Evolutionary conservation across 2,113 vertebrate species (phyloP), one percentile per base, ranked within the genome.

Genomic region (Ancistrus triradiatus): DNA sequence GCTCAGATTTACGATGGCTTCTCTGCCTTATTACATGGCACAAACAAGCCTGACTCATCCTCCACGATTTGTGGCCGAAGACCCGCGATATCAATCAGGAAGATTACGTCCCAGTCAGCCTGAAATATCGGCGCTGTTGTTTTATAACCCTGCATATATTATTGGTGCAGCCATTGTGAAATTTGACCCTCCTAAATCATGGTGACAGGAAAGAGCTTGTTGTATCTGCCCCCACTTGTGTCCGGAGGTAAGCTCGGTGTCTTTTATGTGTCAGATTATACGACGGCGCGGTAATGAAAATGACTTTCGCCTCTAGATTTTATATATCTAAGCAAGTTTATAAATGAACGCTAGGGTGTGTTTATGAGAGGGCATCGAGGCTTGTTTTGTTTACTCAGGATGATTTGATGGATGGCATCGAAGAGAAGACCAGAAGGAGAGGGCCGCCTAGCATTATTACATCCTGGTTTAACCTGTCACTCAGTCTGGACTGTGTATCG

Each of bases 401-500:
- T n/a, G n/a, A n/a, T 75, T 42, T 70, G 50, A 69, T 61, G 69
- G 58, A 68, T 70, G 43, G 68, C 66, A 57, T 53, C 15, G 10
- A 24, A 69, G 50, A 46, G 31, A 49, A 37, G 24, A 35, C 66
- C 24, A 60, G 46, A 28, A 67, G 74, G 72, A 68, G 60, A 55
- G 67, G 52, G 48, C 60, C 44, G 62, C 66, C 66, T 61, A 58
- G 74, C 63, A 51, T 48, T 17, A 73, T 74, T 22, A 72, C 79
- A 69, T 69, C 43, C 77, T 81, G 70, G 79, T 83, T 76, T 76
- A 79, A 66, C 49, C 61, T 77, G 77, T 80, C 76, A 76, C 74
- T 77, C 24, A n/a, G n/a, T n/a, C n/a, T n/a, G n/a, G n/a, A n/a
- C n/a, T n/a, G n/a, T n/a, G n/a, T n/a, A n/a, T n/a, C n/a, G n/a